phyloP scores from a whole-genome alignment of 2,888 invertebrate species.

The Acanthosepion lycidas region DNA sequence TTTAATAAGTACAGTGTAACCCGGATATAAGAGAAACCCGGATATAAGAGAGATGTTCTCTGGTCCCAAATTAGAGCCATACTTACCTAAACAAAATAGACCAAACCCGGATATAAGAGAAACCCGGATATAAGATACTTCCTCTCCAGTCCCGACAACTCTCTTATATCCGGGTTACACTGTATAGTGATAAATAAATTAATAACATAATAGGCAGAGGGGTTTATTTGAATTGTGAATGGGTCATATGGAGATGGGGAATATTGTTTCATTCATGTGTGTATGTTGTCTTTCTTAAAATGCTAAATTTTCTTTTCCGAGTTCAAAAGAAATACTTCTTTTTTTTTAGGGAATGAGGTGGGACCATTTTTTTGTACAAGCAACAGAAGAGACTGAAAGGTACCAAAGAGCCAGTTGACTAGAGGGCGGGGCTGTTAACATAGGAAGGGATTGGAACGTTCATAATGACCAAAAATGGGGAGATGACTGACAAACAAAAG shows the following conservation, averaged over 20 bases:
- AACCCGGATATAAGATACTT: too few species aligned
- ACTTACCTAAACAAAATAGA: too few species aligned
- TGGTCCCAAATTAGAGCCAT: too few species aligned
- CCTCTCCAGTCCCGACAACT: too few species aligned
- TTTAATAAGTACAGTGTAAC: too few species aligned
- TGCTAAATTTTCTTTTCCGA: background rate
- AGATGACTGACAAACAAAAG: background rate
- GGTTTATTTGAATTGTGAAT: background rate
- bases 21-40: too few species aligned
- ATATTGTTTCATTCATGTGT: background rate
- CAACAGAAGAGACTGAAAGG: background rate
- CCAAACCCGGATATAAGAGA: too few species aligned
- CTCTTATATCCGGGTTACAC: too few species aligned
- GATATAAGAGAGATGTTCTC: too few species aligned
- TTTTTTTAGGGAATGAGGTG: background rate
- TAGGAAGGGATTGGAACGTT: background rate
- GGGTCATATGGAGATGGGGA: background rate
- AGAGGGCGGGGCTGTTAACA: background rate
- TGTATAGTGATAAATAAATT: too few species aligned
- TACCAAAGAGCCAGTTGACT: background rate
- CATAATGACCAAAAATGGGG: conserved; percentile 33
- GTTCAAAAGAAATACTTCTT: background rate
- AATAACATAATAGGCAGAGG: background rate
- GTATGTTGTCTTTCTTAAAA: background rate
- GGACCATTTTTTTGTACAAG: background rate